Evolutionary conservation across 2,888 invertebrate species (phyloP).

Genomic region (Zele albiditarsus): DNA sequence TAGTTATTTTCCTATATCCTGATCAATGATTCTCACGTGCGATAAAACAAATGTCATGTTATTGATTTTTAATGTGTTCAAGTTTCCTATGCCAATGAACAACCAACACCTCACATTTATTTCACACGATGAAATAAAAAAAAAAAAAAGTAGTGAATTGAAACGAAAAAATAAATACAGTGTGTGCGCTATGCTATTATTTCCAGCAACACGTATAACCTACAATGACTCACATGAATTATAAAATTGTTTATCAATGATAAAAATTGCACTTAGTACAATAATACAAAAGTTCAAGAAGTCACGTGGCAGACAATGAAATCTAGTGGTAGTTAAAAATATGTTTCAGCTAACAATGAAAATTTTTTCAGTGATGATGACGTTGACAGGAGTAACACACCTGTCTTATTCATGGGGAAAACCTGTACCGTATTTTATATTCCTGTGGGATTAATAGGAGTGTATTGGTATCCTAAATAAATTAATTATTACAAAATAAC

Average conservation of each 20-base stretch:
- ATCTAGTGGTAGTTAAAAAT: conserved; percentile 34
- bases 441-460: conserved; percentile 10
- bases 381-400: conserved; percentile 62
- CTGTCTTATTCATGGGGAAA: conserved; percentile 43
- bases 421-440: conserved; percentile 29
- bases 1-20: background rate
- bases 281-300: background rate
- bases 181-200: background rate
- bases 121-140: background rate
- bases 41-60: background rate
- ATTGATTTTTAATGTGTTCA: background rate
- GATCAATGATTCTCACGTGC: background rate
- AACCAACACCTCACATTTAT: background rate
- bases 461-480: background rate
- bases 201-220: background rate
- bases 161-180: conserved; percentile 11
- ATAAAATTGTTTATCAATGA: background rate
- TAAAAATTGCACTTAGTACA: conserved; percentile 10
- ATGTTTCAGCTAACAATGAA: conserved; percentile 37
- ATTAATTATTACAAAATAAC: background rate
- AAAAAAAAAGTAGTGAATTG: background rate
- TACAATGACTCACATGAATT: conserved; percentile 14
- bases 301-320: conserved; percentile 16
- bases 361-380: conserved; percentile 54
- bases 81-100: too few relatives aligned